Percentiles rank a stretch among this genome's conserved stretches.
Evolutionary conservation across 2,113 vertebrate species (phyloP).

Genomic region (Pygoscelis adeliae): DNA sequence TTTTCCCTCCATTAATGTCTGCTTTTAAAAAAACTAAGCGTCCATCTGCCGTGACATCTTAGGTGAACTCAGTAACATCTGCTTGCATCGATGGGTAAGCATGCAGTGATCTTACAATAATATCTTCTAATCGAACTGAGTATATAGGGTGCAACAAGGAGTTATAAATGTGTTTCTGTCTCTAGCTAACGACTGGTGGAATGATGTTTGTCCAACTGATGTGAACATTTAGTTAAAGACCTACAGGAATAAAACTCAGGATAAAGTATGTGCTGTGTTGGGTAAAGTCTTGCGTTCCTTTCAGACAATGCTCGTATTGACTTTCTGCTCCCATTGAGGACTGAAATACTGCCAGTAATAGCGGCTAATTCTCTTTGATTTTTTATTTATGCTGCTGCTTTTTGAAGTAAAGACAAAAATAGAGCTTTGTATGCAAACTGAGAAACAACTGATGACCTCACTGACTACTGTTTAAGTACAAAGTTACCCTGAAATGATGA

Average conservation of each 20-base stretch:
- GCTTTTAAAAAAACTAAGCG: background rate
- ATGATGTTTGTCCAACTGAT: background rate
- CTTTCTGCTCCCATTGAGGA: background rate
- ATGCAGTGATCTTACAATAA: background rate
- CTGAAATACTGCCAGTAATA: background rate
- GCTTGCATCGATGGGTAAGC: background rate
- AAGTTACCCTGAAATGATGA: background rate
- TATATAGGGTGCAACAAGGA: background rate
- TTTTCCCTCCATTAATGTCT: background rate
- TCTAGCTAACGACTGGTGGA: constrained; percentile 13
- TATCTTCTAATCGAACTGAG: background rate
- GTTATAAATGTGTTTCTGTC: background rate
- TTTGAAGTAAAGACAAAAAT: background rate
- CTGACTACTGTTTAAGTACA: background rate
- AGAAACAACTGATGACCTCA: background rate
- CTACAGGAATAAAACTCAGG: background rate
- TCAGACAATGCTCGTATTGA: background rate
- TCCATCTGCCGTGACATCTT: background rate
- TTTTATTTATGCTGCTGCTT: background rate
- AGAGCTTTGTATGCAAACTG: background rate
- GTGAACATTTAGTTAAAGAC: background rate
- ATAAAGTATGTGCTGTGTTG: background rate
- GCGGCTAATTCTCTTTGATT: background rate
- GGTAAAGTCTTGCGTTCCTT: background rate
- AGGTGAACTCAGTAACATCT: background rate